Conservation (phyloP, 2,888 invertebrate species). For the Patella caerulea region DNA sequence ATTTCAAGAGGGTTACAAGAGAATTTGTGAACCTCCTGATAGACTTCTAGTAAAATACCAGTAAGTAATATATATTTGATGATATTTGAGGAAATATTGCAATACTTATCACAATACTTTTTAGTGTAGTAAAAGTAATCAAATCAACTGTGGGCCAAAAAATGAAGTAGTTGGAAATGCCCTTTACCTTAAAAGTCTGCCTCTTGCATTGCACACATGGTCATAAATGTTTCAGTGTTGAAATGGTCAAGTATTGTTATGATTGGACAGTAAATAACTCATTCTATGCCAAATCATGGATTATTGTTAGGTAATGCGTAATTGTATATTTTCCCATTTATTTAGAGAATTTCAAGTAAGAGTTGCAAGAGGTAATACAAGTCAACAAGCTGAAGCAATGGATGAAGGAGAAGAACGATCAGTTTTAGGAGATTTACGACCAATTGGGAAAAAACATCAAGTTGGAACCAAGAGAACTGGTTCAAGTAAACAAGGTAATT, state of each 20-base stretch:
- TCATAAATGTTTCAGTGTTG: not conserved
- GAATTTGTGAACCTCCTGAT: conserved; percentile 85
- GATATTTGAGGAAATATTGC: too few relatives aligned
- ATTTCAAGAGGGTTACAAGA: conserved; percentile 82
- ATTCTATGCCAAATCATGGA: not conserved
- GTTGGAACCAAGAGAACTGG: conserved; percentile 73
- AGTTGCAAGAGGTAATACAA: conserved; percentile 74
- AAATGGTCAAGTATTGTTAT: not conserved
- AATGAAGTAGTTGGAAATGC: too few relatives aligned
- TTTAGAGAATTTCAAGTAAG: conserved; percentile 82
- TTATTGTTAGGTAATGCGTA: not conserved
- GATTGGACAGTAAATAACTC: not conserved
- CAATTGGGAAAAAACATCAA: conserved; percentile 78
- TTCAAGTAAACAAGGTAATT: conserved; percentile 45
- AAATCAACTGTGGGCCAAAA: too few relatives aligned
- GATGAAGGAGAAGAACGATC: conserved; percentile 80
- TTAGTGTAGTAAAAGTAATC: too few relatives aligned
- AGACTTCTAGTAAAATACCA: conserved; percentile 72
- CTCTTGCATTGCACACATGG: not conserved
- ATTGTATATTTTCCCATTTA: not conserved
- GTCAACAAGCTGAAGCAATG: conserved; percentile 30
- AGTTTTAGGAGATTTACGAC: conserved; percentile 82
- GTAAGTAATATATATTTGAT: conserved; percentile 41
- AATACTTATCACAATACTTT: too few relatives aligned
- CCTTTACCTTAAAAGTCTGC: too few relatives aligned